These are phyloP conservation scores for Halictus ligatus DNA, from an alignment of 2,888 invertebrate genomes.

Conservation along the genomic window DNA sequence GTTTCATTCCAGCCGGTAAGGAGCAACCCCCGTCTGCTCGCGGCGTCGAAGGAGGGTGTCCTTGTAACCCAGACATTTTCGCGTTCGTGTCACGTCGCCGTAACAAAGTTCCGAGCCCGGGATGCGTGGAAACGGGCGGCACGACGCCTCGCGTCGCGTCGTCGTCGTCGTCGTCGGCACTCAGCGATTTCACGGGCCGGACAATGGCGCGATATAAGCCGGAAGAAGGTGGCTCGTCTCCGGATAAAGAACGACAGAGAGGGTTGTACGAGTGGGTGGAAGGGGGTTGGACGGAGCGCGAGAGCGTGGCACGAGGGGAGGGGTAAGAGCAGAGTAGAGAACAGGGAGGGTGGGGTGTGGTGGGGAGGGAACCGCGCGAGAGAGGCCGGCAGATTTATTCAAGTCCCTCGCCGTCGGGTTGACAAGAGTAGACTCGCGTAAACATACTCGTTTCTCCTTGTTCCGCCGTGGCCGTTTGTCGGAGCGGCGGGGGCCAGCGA, in stretches of 20 bases:
- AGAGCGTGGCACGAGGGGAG: constrained; percentile 7
- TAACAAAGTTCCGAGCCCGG: constrained; percentile 53
- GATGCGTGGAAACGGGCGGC: constrained; percentile 57
- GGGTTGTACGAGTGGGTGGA: background rate
- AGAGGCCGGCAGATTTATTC: constrained; percentile 81
- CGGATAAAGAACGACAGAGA: constrained; percentile 48
- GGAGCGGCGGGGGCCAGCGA: constrained; percentile 30
- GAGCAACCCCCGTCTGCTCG: background rate
- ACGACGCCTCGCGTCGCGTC: constrained; percentile 17
- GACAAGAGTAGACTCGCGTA: constrained; percentile 84
- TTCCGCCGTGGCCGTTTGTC: constrained; percentile 81
- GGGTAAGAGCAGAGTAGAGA: background rate
- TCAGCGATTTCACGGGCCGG: constrained; percentile 57
- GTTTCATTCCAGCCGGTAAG: background rate
- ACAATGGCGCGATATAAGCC: constrained; percentile 67
- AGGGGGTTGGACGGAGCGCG: background rate
- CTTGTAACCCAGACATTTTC: constrained; percentile 37
- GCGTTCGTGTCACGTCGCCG: constrained; percentile 48
- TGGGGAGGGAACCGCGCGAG: constrained; percentile 23
- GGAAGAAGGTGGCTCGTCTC: constrained; percentile 62
- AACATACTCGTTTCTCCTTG: constrained; percentile 84
- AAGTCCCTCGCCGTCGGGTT: constrained; percentile 82
- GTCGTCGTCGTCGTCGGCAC: constrained; percentile 38
- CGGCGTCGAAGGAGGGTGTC: constrained; percentile 24
- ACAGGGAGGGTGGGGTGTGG: background rate